phyloP scores from a whole-genome alignment of 2,888 invertebrate genomes.

The Adelognathus sp. region DNA sequence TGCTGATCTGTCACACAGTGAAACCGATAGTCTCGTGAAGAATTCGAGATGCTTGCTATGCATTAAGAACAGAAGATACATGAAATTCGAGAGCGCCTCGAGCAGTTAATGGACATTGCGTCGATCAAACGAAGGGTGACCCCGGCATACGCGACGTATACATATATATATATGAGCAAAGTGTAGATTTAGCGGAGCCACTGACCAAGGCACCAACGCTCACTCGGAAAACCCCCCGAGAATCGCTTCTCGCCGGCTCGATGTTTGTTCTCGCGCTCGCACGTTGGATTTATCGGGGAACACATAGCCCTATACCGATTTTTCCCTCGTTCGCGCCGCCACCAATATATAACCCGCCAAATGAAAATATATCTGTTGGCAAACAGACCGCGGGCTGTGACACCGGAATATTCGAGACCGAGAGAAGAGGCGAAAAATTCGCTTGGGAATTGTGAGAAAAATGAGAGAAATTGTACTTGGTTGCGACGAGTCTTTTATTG shows the following conservation, averaged over 20 bases:
- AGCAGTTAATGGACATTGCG: conserved; percentile 76
- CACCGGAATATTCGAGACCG: conserved; percentile 8
- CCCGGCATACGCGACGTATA: conserved; percentile 28
- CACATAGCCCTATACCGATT: conserved; percentile 46
- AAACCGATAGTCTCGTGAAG: background rate
- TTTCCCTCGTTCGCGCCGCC: conserved; percentile 71
- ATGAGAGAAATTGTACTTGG: conserved; percentile 7
- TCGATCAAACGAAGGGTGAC: conserved; percentile 72
- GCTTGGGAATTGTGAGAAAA: conserved; percentile 8
- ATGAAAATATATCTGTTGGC: conserved; percentile 81
- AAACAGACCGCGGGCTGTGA: conserved; percentile 72
- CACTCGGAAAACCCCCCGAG: conserved; percentile 38
- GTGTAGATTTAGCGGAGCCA: conserved; percentile 14
- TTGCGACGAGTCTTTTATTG: conserved; percentile 17
- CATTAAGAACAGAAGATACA: conserved; percentile 54
- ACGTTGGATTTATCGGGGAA: conserved; percentile 39
- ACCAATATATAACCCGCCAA: conserved; percentile 79
- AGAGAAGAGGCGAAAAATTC: conserved; percentile 19
- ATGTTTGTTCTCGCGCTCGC: conserved; percentile 51
- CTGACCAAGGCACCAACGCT: background rate
- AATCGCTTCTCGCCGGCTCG: conserved; percentile 28
- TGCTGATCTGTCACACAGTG: background rate
- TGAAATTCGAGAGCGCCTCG: conserved; percentile 78
- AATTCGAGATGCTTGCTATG: conserved; percentile 41
- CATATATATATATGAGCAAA: too few relatives aligned